Conservation (phyloP, 1,140 invertebrate species). For the Leptonema lineaticorne region DNA sequence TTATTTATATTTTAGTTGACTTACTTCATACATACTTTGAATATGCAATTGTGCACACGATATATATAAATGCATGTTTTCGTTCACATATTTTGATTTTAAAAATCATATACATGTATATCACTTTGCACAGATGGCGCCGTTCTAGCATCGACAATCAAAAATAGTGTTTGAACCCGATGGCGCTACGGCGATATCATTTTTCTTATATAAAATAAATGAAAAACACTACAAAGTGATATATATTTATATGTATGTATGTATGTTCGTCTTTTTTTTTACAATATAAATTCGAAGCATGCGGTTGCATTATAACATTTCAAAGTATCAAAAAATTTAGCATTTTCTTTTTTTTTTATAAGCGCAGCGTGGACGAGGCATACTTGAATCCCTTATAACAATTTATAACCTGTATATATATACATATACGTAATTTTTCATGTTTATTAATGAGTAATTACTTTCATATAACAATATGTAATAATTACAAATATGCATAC, state of each 20-base stretch:
- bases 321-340: conserved; percentile 28
- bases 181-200: too few species aligned
- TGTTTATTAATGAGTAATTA: background rate
- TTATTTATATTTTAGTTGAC: conserved; percentile 7
- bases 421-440: background rate
- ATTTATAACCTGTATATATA: background rate
- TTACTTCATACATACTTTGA: background rate
- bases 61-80: background rate
- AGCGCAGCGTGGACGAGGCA: conserved; percentile 23
- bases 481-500: background rate
- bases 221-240: too few species aligned
- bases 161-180: too few species aligned
- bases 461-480: background rate
- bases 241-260: conserved; percentile 23
- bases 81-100: conserved; percentile 4
- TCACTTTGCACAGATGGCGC: conserved; percentile 6
- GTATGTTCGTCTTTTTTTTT: background rate
- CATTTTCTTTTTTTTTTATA: conserved; percentile 24
- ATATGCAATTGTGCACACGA: too few species aligned
- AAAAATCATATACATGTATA: conserved; percentile 10
- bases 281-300: conserved; percentile 28
- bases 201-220: too few species aligned
- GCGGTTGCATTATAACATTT: conserved; percentile 20
- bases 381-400: conserved; percentile 14
- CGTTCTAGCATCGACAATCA: too few species aligned